A percentile compares a stretch with the other conserved stretches of the same genome.
phyloP scores from a whole-genome alignment of 2,113 vertebrate species.

The Hippoglossus stenolepis region DNA sequence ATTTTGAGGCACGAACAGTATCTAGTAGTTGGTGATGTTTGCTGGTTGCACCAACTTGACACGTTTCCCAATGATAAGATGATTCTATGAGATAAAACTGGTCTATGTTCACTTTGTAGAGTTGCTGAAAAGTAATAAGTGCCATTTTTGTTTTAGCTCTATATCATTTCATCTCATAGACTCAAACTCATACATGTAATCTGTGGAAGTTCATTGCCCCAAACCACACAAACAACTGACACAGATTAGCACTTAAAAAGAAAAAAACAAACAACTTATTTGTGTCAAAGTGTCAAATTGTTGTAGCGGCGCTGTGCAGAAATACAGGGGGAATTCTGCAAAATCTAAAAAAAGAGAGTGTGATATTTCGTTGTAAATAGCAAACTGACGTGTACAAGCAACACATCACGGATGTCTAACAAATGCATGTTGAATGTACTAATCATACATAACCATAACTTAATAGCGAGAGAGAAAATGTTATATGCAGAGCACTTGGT shows the following conservation, averaged over 20 bases:
- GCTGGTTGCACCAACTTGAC: too few relatives aligned
- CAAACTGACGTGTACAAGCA: not conserved
- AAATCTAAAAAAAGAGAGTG: conserved; percentile 2
- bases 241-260: not conserved
- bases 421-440: not conserved
- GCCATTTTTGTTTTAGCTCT: not conserved
- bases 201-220: not conserved
- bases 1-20: too few relatives aligned
- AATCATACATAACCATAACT: not conserved
- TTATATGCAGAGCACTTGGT: conserved; percentile 6
- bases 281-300: not conserved
- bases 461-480: not conserved
- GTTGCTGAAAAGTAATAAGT: too few relatives aligned
- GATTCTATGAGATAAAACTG: not conserved
- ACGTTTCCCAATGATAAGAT: not conserved
- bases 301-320: not conserved
- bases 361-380: not conserved
- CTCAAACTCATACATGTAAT: not conserved
- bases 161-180: not conserved
- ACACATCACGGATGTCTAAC: not conserved
- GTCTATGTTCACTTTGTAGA: too few relatives aligned
- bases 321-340: not conserved
- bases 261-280: not conserved
- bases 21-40: too few relatives aligned
- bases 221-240: not conserved